These are phyloP conservation scores for Streptopelia turtur DNA, from an alignment of 2,797 vertebrate species.

Conservation along the genomic window DNA sequence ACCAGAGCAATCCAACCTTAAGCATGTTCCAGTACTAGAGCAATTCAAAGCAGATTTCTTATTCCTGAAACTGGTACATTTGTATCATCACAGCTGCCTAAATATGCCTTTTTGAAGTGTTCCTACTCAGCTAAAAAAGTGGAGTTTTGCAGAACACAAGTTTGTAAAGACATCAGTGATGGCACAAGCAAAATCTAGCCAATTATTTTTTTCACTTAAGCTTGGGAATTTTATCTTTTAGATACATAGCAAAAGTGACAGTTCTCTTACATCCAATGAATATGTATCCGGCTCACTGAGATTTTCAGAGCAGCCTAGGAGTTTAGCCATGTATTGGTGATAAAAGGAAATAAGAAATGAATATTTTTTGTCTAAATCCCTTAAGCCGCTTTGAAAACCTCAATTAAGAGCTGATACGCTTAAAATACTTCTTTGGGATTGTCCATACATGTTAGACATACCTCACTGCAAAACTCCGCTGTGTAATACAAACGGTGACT, in stretches of 20 bases:
- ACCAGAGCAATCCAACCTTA: not conserved
- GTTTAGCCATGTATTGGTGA: not conserved
- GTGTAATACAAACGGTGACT: not conserved
- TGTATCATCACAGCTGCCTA: not conserved
- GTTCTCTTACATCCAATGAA: conserved; percentile 2
- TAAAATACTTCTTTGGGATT: conserved; percentile 7
- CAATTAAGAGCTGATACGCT: conserved; percentile 35
- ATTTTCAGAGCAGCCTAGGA: not conserved
- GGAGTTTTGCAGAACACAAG: not conserved
- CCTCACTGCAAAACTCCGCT: not conserved
- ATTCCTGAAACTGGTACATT: not conserved
- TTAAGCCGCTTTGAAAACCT: conserved; percentile 15
- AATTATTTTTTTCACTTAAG: conserved; percentile 20
- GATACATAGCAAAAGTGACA: not conserved
- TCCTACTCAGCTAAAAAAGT: not conserved
- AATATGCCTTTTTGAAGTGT: not conserved
- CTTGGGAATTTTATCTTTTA: not conserved
- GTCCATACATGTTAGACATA: not conserved
- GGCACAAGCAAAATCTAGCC: not conserved
- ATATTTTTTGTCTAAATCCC: conserved; percentile 24
- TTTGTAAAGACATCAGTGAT: not conserved
- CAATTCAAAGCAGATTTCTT: not conserved
- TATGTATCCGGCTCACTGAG: not conserved
- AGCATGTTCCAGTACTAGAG: not conserved
- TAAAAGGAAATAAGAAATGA: conserved; percentile 21